A percentile compares a stretch with the other conserved stretches of the same genome.
phyloP scores from a whole-genome alignment of 2,113 vertebrate genomes.

The Rana temporaria region DNA sequence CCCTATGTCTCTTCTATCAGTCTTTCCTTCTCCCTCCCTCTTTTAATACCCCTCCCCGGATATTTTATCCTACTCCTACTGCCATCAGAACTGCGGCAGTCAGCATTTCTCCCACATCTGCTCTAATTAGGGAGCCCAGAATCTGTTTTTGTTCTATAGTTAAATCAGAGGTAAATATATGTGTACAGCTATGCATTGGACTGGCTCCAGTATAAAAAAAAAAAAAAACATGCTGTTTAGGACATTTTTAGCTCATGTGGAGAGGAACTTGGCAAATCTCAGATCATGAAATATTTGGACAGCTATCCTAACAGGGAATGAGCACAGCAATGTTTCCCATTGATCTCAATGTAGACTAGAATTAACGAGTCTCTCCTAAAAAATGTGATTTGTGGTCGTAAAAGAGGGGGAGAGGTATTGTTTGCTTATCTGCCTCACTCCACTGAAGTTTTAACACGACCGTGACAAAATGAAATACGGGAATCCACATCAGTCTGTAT shows the following conservation, averaged over 20 bases:
- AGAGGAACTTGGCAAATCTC: conserved; percentile 40
- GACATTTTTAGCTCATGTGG: conserved; percentile 32
- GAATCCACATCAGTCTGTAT: not conserved
- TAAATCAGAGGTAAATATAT: conserved; percentile 24
- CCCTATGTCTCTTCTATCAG: not conserved
- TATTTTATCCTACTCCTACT: not conserved
- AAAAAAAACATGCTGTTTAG: conserved; percentile 6
- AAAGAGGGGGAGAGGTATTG: not conserved
- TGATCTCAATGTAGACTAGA: conserved; percentile 2
- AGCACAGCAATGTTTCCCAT: conserved; percentile 2
- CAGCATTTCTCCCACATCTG: conserved; percentile 36
- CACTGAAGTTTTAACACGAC: not conserved
- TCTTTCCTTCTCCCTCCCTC: too few species aligned
- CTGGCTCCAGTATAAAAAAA: not conserved
- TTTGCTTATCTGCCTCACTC: conserved; percentile 20
- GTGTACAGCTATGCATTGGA: conserved; percentile 10
- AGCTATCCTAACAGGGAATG: conserved; percentile 23
- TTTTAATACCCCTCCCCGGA: too few species aligned
- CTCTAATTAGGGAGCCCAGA: not conserved
- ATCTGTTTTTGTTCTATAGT: conserved; percentile 10
- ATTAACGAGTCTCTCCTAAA: conserved; percentile 32
- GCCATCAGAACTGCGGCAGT: not conserved
- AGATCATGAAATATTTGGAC: conserved; percentile 36
- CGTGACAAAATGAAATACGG: not conserved
- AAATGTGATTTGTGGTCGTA: too few species aligned